Evolutionary conservation across 2,888 invertebrate species (phyloP).

Genomic region (Poecilobothrus nobilitatus): DNA sequence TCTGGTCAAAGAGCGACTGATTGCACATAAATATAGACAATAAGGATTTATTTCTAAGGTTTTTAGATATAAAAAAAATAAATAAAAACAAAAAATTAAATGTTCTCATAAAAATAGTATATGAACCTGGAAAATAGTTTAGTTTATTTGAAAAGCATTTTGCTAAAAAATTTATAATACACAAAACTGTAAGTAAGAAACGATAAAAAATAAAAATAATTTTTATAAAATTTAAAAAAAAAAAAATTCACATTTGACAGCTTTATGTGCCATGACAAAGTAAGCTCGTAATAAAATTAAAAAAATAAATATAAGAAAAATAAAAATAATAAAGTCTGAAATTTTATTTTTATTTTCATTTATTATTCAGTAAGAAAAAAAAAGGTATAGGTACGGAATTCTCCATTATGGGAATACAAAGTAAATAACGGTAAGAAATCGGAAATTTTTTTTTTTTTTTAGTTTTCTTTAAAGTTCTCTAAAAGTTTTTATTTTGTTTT

Average conservation of each 20-base stretch:
- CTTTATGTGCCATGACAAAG: not conserved
- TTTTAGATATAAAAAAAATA: no score
- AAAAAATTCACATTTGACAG: not conserved
- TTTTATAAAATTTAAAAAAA: no score
- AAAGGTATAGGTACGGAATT: not conserved
- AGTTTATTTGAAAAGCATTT: not conserved
- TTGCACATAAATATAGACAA: constrained; percentile 40
- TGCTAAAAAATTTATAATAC: no score
- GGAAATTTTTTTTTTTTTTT: not conserved
- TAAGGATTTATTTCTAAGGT: not conserved
- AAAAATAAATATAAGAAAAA: not conserved
- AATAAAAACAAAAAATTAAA: not conserved
- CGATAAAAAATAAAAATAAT: no score
- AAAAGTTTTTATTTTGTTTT: no score
- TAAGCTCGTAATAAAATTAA: not conserved
- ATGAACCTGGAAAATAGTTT: not conserved
- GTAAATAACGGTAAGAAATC: not conserved
- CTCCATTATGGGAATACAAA: not conserved
- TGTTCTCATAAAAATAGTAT: not conserved
- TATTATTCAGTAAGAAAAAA: not conserved
- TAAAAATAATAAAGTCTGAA: not conserved
- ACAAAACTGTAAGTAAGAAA: no score
- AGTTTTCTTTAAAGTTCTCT: no score
- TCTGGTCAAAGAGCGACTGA: constrained; percentile 41
- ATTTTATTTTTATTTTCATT: not conserved